Percentiles rank a stretch among this genome's conserved stretches.
Conservation (phyloP, 2,113 vertebrate species). For the Cygnus buccinator region DNA sequence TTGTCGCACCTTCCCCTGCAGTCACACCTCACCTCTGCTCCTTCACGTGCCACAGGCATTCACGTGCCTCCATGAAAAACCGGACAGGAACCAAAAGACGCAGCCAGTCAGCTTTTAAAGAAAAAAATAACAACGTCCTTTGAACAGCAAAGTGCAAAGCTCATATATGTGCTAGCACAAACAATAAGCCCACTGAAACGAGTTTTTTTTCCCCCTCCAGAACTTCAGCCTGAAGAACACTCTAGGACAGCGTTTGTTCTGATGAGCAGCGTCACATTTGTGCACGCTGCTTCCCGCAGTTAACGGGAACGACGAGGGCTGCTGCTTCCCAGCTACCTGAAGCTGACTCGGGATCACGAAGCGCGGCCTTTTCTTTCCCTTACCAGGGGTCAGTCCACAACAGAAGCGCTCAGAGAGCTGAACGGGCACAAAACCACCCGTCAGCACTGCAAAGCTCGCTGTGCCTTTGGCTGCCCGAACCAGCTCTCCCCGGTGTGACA, state of each 20-base stretch:
- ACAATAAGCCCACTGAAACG: background rate
- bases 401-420: background rate
- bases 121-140: background rate
- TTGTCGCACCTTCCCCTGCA: background rate
- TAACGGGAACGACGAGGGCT: background rate
- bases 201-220: too few relatives aligned
- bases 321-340: background rate
- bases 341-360: background rate
- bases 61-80: accelerated
- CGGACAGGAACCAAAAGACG: background rate
- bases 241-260: background rate
- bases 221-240: background rate
- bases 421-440: background rate
- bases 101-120: background rate
- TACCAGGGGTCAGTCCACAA: accelerated
- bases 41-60: accelerated
- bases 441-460: background rate
- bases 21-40: background rate
- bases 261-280: background rate
- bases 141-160: too few relatives aligned
- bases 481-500: accelerated
- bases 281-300: background rate
- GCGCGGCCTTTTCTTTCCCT: background rate
- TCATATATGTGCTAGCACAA: background rate
- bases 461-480: background rate